Conservation (phyloP, 1,140 invertebrate genomes). For the Meloidogyne chitwoodi region DNA sequence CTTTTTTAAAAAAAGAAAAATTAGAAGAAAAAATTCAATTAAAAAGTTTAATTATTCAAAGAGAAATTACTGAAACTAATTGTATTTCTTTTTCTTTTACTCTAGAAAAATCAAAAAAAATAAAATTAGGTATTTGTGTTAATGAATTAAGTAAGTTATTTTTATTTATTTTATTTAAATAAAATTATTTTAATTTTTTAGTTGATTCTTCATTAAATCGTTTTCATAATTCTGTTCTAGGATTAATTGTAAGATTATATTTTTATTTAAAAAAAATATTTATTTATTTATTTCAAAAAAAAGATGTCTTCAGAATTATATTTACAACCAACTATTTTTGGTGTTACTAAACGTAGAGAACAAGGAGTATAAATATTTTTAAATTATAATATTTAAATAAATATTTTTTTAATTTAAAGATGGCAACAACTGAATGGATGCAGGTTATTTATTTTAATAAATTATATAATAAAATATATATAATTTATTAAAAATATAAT, state of each 20-base stretch:
- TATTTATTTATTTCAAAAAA: too few relatives aligned
- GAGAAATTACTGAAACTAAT: conserved; percentile 22
- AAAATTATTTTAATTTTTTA: conserved; percentile 26
- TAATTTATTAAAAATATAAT: not conserved
- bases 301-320: conserved; percentile 26
- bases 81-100: conserved; percentile 41
- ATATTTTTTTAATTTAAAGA: not conserved
- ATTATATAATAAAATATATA: too few relatives aligned
- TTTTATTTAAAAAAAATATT: not conserved
- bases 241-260: conserved; percentile 11
- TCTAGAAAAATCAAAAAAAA: conserved; percentile 23
- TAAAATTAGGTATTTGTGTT: conserved; percentile 28
- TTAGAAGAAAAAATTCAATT: not conserved
- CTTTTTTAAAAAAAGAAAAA: not conserved
- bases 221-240: conserved; percentile 39
- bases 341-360: conserved; percentile 29
- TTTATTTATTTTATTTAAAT: conserved; percentile 8
- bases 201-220: conserved; percentile 38
- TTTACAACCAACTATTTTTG: conserved; percentile 4
- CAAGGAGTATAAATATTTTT: not conserved
- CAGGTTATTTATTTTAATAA: too few relatives aligned
- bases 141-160: conserved; percentile 39
- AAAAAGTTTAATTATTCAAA: conserved; percentile 39
- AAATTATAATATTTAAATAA: not conserved
- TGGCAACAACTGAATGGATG: conserved; percentile 30